phyloP scores from a whole-genome alignment of 2,113 vertebrate genomes.

The Sceloporus tristichus region DNA sequence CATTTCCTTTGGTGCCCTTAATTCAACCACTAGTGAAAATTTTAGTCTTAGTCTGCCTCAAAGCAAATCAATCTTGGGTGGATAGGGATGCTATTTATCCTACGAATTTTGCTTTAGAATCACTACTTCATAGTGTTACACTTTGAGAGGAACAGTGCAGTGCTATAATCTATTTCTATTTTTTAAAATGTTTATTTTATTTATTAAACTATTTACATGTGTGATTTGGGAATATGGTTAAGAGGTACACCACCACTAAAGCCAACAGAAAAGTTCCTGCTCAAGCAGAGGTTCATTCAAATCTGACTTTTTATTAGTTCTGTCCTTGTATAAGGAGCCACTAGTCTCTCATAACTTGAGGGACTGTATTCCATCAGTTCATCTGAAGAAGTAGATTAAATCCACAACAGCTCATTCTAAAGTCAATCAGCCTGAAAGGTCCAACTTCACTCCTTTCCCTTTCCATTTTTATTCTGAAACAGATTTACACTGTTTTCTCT shows the following conservation, averaged over 20 bases:
- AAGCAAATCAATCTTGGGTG: slow-evolving; percentile 14
- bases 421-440: too few relatives aligned
- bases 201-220: not conserved
- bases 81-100: not conserved
- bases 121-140: not conserved
- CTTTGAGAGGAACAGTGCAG: not conserved
- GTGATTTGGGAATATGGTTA: not conserved
- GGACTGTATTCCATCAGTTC: too few relatives aligned
- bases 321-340: not conserved
- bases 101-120: not conserved
- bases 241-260: not conserved
- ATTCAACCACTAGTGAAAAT: not conserved
- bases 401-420: too few relatives aligned
- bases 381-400: too few relatives aligned
- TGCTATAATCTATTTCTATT: not conserved
- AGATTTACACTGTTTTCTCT: too few relatives aligned
- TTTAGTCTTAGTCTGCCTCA: slow-evolving; percentile 9
- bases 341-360: not conserved
- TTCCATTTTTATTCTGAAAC: too few relatives aligned
- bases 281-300: not conserved
- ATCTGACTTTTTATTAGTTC: not conserved
- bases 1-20: not conserved
- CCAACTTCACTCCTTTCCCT: too few relatives aligned
- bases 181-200: not conserved
- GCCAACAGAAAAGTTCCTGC: not conserved